Conservation (phyloP, 2,888 invertebrate genomes). For the Hydroisotoma schaefferi region DNA sequence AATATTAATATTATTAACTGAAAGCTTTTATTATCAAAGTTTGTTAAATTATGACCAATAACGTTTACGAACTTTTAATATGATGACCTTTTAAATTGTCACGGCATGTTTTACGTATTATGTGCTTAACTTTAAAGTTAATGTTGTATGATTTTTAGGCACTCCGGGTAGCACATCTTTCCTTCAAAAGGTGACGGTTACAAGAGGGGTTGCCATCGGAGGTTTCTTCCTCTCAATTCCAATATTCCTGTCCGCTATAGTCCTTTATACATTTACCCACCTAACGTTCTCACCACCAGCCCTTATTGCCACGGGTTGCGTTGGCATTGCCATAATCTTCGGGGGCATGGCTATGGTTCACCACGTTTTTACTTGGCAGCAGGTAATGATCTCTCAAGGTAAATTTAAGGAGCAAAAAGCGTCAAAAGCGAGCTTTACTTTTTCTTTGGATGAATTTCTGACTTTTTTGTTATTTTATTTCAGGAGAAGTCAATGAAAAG, state of each 20-base stretch:
- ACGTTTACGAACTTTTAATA: no score
- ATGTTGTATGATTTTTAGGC: conserved; percentile 30
- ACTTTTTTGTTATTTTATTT: conserved; percentile 3
- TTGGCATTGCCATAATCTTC: conserved; percentile 46
- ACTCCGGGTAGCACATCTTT: conserved; percentile 47
- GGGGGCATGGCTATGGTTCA: conserved; percentile 48
- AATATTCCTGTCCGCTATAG: conserved; percentile 47
- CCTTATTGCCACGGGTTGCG: conserved; percentile 43
- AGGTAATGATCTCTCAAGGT: conserved; percentile 40
- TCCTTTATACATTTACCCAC: conserved; percentile 43
- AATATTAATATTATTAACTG: no score
- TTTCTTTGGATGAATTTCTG: neutral
- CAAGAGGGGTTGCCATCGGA: conserved; percentile 44
- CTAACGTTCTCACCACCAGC: conserved; percentile 43
- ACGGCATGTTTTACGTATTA: neutral
- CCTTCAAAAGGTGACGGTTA: conserved; percentile 45
- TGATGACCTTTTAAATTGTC: no score
- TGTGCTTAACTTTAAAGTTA: conserved; percentile 1
- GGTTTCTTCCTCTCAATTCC: conserved; percentile 48
- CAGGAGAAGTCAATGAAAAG: conserved; percentile 47
- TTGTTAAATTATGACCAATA: conserved; percentile 20
- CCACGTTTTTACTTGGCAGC: conserved; percentile 48
- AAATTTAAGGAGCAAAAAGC: conserved; percentile 3
- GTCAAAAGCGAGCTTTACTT: neutral
- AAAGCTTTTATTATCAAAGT: neutral